phyloP scores from a whole-genome alignment of 2,888 invertebrate species.

The Dicroscelio sp. region DNA sequence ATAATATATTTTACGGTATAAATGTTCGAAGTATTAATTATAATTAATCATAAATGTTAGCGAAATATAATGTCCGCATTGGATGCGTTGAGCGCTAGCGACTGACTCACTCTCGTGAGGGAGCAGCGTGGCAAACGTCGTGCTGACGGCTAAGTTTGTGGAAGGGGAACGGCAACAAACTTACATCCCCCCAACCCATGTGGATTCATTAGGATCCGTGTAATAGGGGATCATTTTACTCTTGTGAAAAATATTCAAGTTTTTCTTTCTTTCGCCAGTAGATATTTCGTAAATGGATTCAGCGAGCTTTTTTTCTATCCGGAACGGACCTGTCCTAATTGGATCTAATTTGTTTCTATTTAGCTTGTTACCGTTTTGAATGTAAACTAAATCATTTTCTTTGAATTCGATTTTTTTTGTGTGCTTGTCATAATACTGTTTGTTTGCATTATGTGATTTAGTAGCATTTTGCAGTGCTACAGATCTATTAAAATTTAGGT shows the following conservation, averaged over 20 bases:
- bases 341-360: slow-evolving; percentile 75
- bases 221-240: slow-evolving; percentile 74
- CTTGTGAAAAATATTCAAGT: slow-evolving; percentile 78
- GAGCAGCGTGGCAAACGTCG: background rate
- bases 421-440: slow-evolving; percentile 69
- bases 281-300: slow-evolving; percentile 69
- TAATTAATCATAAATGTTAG: no score
- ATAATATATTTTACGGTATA: background rate
- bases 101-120: background rate
- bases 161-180: slow-evolving; percentile 24
- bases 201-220: background rate
- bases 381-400: slow-evolving; percentile 74
- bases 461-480: slow-evolving; percentile 73
- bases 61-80: background rate
- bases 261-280: slow-evolving; percentile 74
- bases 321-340: slow-evolving; percentile 68
- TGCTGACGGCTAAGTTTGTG: background rate
- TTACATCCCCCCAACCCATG: slow-evolving; percentile 66
- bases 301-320: slow-evolving; percentile 75
- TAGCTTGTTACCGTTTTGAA: slow-evolving; percentile 72
- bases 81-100: background rate
- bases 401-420: slow-evolving; percentile 52
- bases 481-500: slow-evolving; percentile 9
- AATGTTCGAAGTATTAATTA: no score
- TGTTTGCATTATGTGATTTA: slow-evolving; percentile 71